Evolutionary conservation across 2,888 invertebrate species (phyloP).

Genomic region (Phaedon cochleariae): DNA sequence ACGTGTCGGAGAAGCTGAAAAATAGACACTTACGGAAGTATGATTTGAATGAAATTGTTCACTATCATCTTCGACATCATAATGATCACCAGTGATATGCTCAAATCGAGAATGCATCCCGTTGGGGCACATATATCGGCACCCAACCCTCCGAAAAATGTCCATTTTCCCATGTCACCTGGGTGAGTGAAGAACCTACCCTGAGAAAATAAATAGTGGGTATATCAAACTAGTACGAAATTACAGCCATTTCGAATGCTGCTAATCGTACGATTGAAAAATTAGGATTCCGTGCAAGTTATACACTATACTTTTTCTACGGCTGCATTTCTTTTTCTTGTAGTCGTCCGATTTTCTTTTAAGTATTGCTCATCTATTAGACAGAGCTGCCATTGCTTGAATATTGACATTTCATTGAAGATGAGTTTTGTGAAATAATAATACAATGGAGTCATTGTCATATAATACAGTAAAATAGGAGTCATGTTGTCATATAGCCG

Average conservation of each 20-base stretch:
- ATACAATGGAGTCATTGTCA: neutral
- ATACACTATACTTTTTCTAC: too few species aligned
- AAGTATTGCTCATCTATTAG: too few species aligned
- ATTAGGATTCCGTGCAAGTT: too few species aligned
- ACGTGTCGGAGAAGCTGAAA: neutral
- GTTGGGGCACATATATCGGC: conserved; percentile 63
- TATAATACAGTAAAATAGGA: too few species aligned
- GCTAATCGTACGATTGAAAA: neutral
- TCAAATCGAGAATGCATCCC: conserved; percentile 68
- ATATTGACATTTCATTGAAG: neutral
- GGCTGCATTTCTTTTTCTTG: too few species aligned
- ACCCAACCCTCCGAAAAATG: conserved; percentile 45
- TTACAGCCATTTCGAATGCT: neutral
- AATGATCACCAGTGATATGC: conserved; percentile 67
- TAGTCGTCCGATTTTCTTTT: too few species aligned
- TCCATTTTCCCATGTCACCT: conserved; percentile 53
- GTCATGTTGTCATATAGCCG: too few species aligned
- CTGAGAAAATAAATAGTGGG: conserved; percentile 51
- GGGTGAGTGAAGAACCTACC: conserved; percentile 63
- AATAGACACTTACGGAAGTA: conserved; percentile 62
- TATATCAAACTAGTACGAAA: conserved; percentile 2
- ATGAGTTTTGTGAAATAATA: too few species aligned
- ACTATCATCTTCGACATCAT: conserved; percentile 67
- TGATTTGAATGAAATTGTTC: conserved; percentile 38
- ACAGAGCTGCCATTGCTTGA: neutral